These are phyloP conservation scores for Fulmarus glacialis DNA, from an alignment of 2,113 vertebrate genomes.

Conservation along the genomic window DNA sequence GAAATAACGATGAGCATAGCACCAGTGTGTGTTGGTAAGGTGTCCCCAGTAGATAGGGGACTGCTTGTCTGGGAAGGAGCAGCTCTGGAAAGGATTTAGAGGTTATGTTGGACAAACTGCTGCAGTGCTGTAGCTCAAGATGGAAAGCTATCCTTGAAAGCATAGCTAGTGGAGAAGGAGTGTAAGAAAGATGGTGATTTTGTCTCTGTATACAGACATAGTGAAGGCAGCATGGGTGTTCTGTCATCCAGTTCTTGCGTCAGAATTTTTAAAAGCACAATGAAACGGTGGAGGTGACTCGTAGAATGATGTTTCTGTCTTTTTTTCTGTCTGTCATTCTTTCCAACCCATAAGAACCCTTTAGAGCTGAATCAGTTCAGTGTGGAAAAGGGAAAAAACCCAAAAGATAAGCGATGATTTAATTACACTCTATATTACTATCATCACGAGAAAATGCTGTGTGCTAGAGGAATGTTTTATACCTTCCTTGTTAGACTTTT, in stretches of 20 bases:
- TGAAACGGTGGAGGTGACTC: background rate
- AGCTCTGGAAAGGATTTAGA: background rate
- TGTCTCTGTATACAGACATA: accelerated
- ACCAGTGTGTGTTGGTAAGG: accelerated
- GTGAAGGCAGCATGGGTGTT: background rate
- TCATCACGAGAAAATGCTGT: background rate
- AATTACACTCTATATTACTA: background rate
- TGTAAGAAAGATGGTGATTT: background rate
- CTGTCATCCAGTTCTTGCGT: background rate
- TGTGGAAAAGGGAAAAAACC: background rate
- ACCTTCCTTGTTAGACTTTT: background rate
- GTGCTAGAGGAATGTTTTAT: background rate
- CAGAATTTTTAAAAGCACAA: background rate
- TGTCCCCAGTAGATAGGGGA: background rate
- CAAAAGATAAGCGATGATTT: background rate
- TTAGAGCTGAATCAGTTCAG: background rate
- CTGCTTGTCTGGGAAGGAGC: too few relatives aligned
- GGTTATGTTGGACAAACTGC: background rate
- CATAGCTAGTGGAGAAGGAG: background rate
- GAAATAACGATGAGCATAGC: accelerated
- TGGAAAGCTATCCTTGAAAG: background rate
- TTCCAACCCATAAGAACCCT: background rate
- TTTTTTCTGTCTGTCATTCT: background rate
- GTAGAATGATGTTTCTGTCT: background rate
- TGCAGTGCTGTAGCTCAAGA: background rate